These are phyloP conservation scores for Plumapathes pennacea DNA, from an alignment of 92 coral and sea anemone genomes.

Conservation along the genomic window DNA sequence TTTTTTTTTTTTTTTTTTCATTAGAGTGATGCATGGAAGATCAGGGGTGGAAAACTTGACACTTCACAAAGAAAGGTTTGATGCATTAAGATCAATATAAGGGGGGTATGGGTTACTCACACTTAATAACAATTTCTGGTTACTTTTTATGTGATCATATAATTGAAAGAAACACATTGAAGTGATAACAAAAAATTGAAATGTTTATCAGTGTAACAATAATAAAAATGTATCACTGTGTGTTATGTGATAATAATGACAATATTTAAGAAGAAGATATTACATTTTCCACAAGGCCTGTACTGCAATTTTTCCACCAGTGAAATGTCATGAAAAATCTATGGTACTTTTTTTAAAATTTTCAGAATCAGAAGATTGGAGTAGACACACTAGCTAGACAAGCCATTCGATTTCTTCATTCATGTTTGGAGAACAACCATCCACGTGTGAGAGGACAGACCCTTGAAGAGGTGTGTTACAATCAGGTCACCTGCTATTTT, in stretches of 20 bases:
- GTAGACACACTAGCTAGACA: neutral
- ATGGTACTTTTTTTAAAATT: too few species aligned
- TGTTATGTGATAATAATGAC: too few species aligned
- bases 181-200: too few species aligned
- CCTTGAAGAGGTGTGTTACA: slow-evolving; percentile 70
- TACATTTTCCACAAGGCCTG: too few species aligned
- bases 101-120: neutral
- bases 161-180: too few species aligned
- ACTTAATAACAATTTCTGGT: too few species aligned
- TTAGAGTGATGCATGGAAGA: slow-evolving; percentile 81
- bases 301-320: too few species aligned
- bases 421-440: slow-evolving; percentile 81
- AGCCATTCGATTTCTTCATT: slow-evolving; percentile 63
- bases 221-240: too few species aligned
- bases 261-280: too few species aligned
- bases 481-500: neutral
- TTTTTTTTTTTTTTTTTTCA: neutral
- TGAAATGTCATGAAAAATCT: too few species aligned
- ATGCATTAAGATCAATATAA: neutral
- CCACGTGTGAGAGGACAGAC: slow-evolving; percentile 97
- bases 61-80: slow-evolving; percentile 52
- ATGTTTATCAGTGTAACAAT: neutral
- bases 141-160: too few species aligned
- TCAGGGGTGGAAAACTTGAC: slow-evolving; percentile 53
- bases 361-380: neutral